A percentile compares a stretch with the other conserved stretches of the same genome.
Conservation (phyloP, 2,113 vertebrate genomes). For the Heptranchias perlo region DNA sequence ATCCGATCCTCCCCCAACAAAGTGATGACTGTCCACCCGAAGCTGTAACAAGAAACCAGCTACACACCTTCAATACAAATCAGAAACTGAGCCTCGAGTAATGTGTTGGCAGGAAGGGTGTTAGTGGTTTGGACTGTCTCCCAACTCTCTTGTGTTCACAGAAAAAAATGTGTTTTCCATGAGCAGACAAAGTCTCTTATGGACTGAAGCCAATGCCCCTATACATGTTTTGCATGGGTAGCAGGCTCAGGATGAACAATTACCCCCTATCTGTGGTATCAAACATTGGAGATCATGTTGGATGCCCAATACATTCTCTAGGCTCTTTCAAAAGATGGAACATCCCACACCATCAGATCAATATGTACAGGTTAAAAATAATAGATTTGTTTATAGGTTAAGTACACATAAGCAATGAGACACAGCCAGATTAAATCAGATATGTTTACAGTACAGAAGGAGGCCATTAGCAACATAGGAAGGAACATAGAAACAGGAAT, state of each 20-base stretch:
- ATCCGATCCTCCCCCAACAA: not conserved
- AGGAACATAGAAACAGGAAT: too few species aligned
- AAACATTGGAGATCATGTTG: not conserved
- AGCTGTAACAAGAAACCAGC: not conserved
- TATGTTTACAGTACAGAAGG: not conserved
- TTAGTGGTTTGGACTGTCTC: not conserved
- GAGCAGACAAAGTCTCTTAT: not conserved
- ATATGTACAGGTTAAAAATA: too few species aligned
- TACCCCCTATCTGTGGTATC: not conserved
- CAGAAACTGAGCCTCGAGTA: not conserved
- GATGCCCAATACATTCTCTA: not conserved
- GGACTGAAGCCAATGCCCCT: not conserved
- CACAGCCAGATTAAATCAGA: not conserved
- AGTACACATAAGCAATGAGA: not conserved
- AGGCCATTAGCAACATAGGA: too few species aligned
- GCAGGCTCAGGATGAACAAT: not conserved
- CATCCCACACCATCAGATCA: not conserved
- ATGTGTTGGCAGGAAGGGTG: not conserved
- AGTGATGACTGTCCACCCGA: not conserved
- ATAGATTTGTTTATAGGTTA: too few species aligned
- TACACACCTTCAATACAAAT: not conserved
- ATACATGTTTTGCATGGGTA: not conserved
- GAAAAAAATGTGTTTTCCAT: not conserved
- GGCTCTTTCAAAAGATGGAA: not conserved
- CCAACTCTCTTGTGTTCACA: not conserved